These are phyloP conservation scores for Cryptosula pallasiana DNA, from an alignment of 2,888 invertebrate genomes.

Conservation along the genomic window DNA sequence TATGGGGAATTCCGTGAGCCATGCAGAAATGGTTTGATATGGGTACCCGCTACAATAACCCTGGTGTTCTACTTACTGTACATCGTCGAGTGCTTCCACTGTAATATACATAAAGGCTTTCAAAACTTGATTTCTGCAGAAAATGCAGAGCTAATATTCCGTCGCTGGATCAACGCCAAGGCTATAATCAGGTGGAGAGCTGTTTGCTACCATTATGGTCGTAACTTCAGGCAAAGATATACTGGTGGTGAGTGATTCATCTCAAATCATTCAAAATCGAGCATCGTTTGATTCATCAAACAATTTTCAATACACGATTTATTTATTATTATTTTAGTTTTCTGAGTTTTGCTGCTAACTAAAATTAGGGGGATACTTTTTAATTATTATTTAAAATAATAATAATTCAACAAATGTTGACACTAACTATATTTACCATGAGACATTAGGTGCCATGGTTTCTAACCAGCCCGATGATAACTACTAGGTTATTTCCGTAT, in stretches of 20 bases:
- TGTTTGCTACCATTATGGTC: conserved; percentile 75
- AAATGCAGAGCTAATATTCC: conserved; percentile 54
- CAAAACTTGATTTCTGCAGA: not conserved
- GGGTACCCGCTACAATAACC: conserved; percentile 39
- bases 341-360: no score
- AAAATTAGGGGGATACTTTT: no score
- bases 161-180: conserved; percentile 64
- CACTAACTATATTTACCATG: no score
- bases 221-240: conserved; percentile 59
- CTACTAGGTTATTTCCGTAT: no score
- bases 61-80: conserved; percentile 74
- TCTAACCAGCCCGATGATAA: no score
- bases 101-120: conserved; percentile 56
- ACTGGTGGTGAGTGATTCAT: not conserved
- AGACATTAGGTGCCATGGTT: no score
- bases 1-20: not conserved
- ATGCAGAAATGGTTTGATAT: conserved; percentile 9
- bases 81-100: conserved; percentile 77
- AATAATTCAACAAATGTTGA: no score
- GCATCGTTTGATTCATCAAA: no score
- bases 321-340: no score
- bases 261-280: no score
- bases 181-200: conserved; percentile 84
- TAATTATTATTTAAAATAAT: no score
- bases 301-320: no score